Percentiles rank a stretch among this genome's conserved stretches.
phyloP scores from a whole-genome alignment of 2,888 invertebrate species.

The Himalopsyche tibetana region DNA sequence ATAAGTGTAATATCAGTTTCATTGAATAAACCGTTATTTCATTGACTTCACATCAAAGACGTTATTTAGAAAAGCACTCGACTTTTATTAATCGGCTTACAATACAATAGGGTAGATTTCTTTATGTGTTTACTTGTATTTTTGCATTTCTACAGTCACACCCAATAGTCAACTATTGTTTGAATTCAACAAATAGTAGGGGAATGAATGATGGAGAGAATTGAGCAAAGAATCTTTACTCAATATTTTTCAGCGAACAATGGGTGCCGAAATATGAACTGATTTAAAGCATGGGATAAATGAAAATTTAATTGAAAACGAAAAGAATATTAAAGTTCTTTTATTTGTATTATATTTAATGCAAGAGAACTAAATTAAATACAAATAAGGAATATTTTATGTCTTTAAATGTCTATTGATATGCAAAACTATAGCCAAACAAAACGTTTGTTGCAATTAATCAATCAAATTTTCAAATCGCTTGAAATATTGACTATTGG shows the following conservation, averaged over 20 bases:
- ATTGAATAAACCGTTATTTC: constrained; percentile 39
- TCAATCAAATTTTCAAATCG: no score
- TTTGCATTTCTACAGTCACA: constrained; percentile 43
- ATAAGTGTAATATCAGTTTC: constrained; percentile 36
- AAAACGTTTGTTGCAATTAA: no score
- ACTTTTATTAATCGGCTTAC: constrained; percentile 38
- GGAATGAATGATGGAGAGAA: constrained; percentile 23
- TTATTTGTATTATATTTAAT: no score
- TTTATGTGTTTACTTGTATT: constrained; percentile 43
- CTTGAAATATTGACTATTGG: no score
- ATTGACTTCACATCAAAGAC: constrained; percentile 36
- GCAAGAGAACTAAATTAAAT: no score
- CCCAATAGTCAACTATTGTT: constrained; percentile 42
- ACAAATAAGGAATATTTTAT: no score
- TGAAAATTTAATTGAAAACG: constrained; percentile 9
- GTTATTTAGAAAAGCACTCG: constrained; percentile 38
- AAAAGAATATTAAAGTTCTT: background rate
- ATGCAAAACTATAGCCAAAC: no score
- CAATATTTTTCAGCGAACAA: constrained; percentile 31
- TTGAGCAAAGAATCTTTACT: constrained; percentile 14
- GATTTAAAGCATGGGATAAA: background rate
- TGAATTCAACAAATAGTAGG: constrained; percentile 35
- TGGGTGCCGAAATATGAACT: constrained; percentile 37
- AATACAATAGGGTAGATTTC: constrained; percentile 37
- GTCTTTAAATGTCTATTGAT: no score